Evolutionary conservation across 2,113 vertebrate species (phyloP).

Genomic region (Hippolais icterina): DNA sequence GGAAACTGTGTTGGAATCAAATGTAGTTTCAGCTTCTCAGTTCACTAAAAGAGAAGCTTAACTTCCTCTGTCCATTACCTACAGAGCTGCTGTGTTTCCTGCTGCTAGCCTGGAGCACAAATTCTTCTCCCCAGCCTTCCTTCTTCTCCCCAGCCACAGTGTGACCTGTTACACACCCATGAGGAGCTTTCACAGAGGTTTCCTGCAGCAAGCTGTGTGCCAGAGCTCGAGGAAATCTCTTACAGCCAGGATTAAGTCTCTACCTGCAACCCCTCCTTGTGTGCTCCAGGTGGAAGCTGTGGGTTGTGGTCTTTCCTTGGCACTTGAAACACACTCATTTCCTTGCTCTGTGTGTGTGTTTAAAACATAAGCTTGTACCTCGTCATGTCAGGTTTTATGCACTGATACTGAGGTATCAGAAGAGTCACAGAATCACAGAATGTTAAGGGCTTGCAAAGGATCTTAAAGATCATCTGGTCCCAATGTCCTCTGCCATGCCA

Average conservation of each 20-base stretch:
- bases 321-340: neutral
- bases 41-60: neutral
- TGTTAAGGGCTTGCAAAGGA: neutral
- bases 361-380: neutral
- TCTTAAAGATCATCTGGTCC: neutral
- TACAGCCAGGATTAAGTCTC: neutral
- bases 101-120: neutral
- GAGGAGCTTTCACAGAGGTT: neutral
- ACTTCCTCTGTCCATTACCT: neutral
- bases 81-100: neutral
- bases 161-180: neutral
- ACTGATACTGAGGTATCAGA: neutral
- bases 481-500: accelerated
- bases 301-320: neutral
- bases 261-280: neutral
- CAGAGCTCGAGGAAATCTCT: neutral
- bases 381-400: neutral
- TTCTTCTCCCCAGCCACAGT: accelerated
- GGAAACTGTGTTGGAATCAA: neutral
- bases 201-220: neutral
- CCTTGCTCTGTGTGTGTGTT: neutral
- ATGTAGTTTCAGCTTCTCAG: neutral
- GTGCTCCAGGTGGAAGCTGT: neutral
- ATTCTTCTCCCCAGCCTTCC: neutral
- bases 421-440: neutral